Evolutionary conservation across 2,797 vertebrate species (phyloP).

Genomic region (Gobio occitaniae): DNA sequence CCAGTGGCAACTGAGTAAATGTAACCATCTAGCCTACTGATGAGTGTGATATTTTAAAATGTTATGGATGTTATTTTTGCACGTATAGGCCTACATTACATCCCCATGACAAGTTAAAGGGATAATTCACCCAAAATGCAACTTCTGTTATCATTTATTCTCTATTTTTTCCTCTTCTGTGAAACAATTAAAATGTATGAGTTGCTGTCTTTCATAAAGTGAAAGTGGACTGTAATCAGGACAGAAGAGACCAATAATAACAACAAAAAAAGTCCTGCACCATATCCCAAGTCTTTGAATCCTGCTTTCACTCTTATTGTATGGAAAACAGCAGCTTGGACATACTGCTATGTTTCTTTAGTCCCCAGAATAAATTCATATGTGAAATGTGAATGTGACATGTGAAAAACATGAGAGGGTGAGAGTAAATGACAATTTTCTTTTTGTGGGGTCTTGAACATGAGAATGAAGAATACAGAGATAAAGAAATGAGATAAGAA

Average conservation of each 20-base stretch:
- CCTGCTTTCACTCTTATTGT: background rate
- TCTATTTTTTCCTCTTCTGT: background rate
- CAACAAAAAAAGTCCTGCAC: background rate
- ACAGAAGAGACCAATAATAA: too few relatives aligned
- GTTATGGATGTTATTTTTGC: background rate
- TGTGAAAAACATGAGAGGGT: background rate
- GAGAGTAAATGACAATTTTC: background rate
- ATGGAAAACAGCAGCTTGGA: background rate
- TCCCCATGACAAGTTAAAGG: background rate
- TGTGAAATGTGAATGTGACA: background rate
- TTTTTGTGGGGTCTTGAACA: background rate
- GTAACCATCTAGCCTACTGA: background rate
- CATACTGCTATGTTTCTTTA: background rate
- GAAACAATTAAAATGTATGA: background rate
- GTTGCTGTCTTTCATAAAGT: background rate
- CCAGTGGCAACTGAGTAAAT: background rate
- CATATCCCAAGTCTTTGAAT: background rate
- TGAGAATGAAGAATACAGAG: background rate
- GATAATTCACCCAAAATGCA: background rate
- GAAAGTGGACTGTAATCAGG: background rate
- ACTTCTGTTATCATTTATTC: background rate
- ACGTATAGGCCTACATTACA: background rate
- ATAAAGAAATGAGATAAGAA: background rate
- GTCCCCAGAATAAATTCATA: background rate
- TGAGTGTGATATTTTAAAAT: constrained; percentile 1